Evolutionary conservation across 1,140 invertebrate species (phyloP), one percentile per base, ranked within the genome.

Genomic region (Phortica variegata): DNA sequence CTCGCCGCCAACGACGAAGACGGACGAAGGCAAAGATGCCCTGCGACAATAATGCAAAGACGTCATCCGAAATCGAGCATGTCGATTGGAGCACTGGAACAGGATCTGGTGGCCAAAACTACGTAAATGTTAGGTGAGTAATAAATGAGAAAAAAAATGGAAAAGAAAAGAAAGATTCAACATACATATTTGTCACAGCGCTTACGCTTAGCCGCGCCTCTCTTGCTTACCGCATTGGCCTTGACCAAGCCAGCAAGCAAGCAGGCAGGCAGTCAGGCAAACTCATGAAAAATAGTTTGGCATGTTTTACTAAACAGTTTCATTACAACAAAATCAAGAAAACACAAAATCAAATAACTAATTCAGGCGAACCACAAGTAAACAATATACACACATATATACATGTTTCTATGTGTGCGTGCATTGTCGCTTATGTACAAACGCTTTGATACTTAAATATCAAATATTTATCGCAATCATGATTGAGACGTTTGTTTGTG

Each of bases 121-220:
- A 74, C 56, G 58, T 65, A 43, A 74, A 72, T 69, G 71, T 74
- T 54, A 71, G 71, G 71, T 74, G 52, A 72, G 61, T 15, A 31
- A 44, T 33, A 17, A 12, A 41, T 20, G 21, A 37, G 29, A 18
- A 2, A 38, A 26, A 29, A 46, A 38, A 15, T 37, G 17, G 33
- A 32, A 31, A 0, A 20, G 20, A n/a, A 32, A 15, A 32, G 10
- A 33, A 38, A 21, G 41, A 33, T 29, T 31, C 13, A 15, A 40
- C 37, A 26, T 18, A 2, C 12, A 16, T 18, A 16, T 18, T 19
- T 21, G 46, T 52, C 16, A 12, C 29, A 32, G 18, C 26, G 10
- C 16, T 20, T 19, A 32, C 34, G 9, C 48, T 31, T 37, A 15
- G 43, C 49, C n/a, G n/a, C n/a, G n/a, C n/a, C n/a, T n/a, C n/a